A percentile compares a stretch with the other conserved stretches of the same genome.
Evolutionary conservation across 2,888 invertebrate species (phyloP).

Genomic region (Ectemnius lituratus): DNA sequence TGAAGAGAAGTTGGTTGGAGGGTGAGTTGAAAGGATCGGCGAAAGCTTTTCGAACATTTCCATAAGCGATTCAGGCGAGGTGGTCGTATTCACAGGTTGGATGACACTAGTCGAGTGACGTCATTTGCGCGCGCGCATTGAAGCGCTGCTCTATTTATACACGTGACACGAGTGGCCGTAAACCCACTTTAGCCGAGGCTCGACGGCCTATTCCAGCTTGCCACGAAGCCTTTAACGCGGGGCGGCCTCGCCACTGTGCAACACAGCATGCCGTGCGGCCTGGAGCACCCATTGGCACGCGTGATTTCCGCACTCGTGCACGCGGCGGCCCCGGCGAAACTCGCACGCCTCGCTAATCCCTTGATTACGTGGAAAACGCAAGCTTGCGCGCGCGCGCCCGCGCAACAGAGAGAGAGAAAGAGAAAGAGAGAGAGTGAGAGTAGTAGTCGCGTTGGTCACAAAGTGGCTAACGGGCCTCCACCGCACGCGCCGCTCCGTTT

Average conservation of each 20-base stretch:
- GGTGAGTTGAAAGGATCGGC: too few species aligned
- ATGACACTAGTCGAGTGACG: background rate
- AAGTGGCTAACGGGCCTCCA: too few species aligned
- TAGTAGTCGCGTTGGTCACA: background rate
- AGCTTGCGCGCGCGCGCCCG: background rate
- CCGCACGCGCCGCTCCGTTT: conserved; percentile 4
- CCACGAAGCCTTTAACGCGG: conserved; percentile 24
- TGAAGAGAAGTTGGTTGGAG: too few species aligned
- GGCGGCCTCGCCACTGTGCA: too few species aligned
- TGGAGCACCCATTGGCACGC: too few species aligned
- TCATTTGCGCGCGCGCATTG: background rate
- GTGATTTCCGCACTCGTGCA: too few species aligned
- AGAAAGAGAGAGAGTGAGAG: conserved; percentile 12
- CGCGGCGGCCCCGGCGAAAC: too few species aligned
- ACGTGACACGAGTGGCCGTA: conserved; percentile 25
- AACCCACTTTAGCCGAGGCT: conserved; percentile 17
- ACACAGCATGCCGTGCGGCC: too few species aligned
- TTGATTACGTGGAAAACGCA: background rate
- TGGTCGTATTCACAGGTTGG: too few species aligned
- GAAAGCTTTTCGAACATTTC: too few species aligned
- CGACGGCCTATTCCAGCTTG: conserved; percentile 22
- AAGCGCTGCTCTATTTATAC: conserved; percentile 26
- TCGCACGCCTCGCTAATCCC: too few species aligned
- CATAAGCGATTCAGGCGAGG: too few species aligned
- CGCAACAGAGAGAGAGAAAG: background rate